Evolutionary conservation across 1,140 invertebrate species (phyloP).

Genomic region (Hypsibius dujardini): DNA sequence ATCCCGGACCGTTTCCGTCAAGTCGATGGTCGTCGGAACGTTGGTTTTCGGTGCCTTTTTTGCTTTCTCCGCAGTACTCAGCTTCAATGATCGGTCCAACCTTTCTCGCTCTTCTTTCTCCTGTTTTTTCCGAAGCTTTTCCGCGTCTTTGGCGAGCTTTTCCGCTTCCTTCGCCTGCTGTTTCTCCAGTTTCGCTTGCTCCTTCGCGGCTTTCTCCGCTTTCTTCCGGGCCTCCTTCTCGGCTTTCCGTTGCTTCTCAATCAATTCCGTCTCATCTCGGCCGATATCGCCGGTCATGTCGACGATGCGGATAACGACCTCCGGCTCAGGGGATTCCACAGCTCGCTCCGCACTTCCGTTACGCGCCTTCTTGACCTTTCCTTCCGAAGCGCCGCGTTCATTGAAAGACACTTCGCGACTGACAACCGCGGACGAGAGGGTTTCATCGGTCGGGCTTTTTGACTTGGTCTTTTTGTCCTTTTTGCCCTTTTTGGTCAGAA

Average conservation of each 20-base stretch:
- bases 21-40: too few species aligned
- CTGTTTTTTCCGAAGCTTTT: not conserved
- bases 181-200: not conserved
- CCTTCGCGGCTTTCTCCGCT: not conserved
- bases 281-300: not conserved
- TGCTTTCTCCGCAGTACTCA: not conserved
- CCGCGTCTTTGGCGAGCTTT: not conserved
- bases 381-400: too few species aligned
- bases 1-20: not conserved
- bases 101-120: constrained; percentile 4
- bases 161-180: not conserved
- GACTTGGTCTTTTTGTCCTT: not conserved
- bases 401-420: too few species aligned
- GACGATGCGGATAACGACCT: not conserved
- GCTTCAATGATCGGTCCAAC: not conserved
- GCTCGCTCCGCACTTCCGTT: not conserved
- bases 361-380: too few species aligned
- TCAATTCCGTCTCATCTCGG: not conserved
- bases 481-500: not conserved
- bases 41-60: not conserved
- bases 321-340: not conserved
- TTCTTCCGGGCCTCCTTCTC: not conserved
- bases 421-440: not conserved
- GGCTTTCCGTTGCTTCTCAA: not conserved
- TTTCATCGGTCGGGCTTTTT: not conserved